These are phyloP conservation scores for Bradypodion pumilum DNA, from an alignment of 2,797 vertebrate species.

Conservation along the genomic window DNA sequence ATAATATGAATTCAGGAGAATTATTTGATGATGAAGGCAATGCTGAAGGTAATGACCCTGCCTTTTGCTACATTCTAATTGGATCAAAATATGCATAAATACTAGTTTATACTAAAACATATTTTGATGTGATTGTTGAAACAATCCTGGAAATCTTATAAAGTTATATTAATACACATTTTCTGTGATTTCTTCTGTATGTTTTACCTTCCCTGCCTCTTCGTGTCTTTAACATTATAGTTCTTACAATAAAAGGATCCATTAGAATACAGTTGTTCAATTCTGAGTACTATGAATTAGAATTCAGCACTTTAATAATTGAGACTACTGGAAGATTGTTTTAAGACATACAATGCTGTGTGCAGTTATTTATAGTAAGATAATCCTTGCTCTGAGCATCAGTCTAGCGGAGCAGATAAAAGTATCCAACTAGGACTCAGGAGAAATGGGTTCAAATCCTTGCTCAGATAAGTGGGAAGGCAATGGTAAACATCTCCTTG, in stretches of 20 bases:
- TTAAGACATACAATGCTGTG: background rate
- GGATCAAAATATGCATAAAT: conserved; percentile 24
- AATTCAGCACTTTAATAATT: background rate
- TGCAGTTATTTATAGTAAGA: background rate
- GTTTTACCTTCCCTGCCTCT: conserved; percentile 14
- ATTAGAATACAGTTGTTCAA: conserved; percentile 18
- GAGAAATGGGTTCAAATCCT: no score
- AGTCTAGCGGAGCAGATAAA: no score
- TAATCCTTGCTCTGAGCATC: background rate
- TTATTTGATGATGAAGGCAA: conserved; percentile 74
- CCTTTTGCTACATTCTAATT: conserved; percentile 19
- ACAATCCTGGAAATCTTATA: background rate
- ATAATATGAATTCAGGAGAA: conserved; percentile 84
- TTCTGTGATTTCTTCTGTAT: conserved; percentile 36
- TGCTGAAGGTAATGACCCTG: conserved; percentile 76
- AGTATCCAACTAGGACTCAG: no score
- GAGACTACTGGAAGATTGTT: background rate
- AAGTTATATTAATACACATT: background rate
- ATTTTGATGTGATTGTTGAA: conserved; percentile 16
- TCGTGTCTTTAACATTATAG: conserved; percentile 10
- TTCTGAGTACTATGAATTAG: conserved; percentile 18
- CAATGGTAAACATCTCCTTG: no score
- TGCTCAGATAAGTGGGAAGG: no score
- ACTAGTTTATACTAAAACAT: conserved; percentile 23
- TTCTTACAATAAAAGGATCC: conserved; percentile 12